These are phyloP conservation scores for Eidolon dupreanum DNA, from an alignment of 2,797 vertebrate genomes.

Conservation along the genomic window DNA sequence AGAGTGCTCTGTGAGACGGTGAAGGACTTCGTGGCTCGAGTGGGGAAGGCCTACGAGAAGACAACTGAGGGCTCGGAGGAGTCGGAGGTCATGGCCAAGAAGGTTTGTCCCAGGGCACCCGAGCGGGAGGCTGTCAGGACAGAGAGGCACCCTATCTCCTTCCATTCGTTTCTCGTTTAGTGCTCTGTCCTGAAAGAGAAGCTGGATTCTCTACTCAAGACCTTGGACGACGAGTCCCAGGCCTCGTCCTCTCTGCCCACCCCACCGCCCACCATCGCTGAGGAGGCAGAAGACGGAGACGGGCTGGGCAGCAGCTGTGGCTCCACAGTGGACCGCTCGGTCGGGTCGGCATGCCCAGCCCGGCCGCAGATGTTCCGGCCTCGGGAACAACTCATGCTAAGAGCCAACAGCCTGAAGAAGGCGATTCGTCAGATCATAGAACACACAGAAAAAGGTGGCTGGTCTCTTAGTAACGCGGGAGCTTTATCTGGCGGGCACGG, in stretches of 20 bases:
- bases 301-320: conserved; percentile 79
- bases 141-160: not conserved
- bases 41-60: conserved; percentile 96
- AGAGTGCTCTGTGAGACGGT: conserved; percentile 98
- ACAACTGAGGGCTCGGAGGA: conserved; percentile 94
- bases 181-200: conserved; percentile 97
- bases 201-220: conserved; percentile 94
- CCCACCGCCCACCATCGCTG: conserved; percentile 93
- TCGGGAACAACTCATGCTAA: conserved; percentile 96
- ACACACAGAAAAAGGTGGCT: conserved; percentile 95
- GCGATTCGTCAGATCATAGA: conserved; percentile 98
- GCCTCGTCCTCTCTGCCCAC: conserved; percentile 89
- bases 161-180: conserved; percentile 78
- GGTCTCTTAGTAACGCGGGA: not conserved
- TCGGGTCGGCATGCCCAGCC: conserved; percentile 84
- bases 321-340: conserved; percentile 71
- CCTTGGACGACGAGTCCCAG: conserved; percentile 95
- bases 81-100: conserved; percentile 95
- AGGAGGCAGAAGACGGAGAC: conserved; percentile 92
- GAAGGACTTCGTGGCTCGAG: conserved; percentile 98
- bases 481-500: not conserved
- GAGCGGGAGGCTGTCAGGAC: accelerated
- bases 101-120: conserved; percentile 85
- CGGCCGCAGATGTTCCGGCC: conserved; percentile 94
- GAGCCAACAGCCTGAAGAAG: conserved; percentile 98